Evolutionary conservation across 2,113 vertebrate genomes (phyloP).

Genomic region (Sorex fumeus): DNA sequence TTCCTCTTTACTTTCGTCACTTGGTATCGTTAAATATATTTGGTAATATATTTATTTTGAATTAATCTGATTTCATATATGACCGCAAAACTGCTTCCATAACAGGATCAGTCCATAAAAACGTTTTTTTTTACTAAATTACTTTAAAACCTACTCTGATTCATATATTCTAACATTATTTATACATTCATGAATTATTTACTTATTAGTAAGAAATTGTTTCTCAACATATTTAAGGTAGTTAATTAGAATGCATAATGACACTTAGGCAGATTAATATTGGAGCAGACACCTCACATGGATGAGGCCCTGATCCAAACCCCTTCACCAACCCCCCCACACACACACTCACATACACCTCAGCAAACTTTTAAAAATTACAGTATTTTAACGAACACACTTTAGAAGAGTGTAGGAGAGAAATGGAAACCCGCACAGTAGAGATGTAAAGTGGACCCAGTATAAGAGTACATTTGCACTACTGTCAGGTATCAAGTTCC

Average conservation of each 20-base stretch:
- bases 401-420: not conserved
- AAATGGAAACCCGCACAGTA: not conserved
- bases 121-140: not conserved
- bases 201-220: not conserved
- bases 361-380: no score
- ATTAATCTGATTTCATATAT: conserved; percentile 19
- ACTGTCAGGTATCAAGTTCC: not conserved
- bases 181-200: not conserved
- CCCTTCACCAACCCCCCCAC: no score
- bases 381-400: no score
- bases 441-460: not conserved
- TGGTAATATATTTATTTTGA: not conserved
- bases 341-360: no score
- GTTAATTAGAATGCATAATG: not conserved
- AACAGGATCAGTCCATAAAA: not conserved
- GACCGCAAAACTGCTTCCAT: not conserved
- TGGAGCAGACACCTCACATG: no score
- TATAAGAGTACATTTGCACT: not conserved
- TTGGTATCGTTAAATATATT: not conserved
- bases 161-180: not conserved
- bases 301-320: no score
- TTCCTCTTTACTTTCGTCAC: not conserved
- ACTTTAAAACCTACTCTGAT: not conserved
- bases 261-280: no score
- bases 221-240: conserved; percentile 15